These are phyloP conservation scores for Holacanthella duospinosa DNA, from an alignment of 2,888 invertebrate genomes.

Conservation along the genomic window DNA sequence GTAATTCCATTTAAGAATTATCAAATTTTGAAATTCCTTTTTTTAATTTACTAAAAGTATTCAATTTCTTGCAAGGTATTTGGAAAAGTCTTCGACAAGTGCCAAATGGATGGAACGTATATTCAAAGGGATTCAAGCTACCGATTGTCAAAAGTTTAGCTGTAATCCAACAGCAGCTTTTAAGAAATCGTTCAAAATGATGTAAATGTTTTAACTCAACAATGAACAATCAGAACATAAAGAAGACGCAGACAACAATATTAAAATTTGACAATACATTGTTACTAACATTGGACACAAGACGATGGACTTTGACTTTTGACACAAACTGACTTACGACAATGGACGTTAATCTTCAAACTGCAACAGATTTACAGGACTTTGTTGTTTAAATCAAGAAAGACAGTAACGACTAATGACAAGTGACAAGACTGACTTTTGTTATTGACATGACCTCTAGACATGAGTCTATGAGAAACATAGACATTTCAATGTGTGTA, in stretches of 20 bases:
- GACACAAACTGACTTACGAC: too few species aligned
- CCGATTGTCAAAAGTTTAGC: slow-evolving; percentile 5
- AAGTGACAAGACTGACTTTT: neutral
- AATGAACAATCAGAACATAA: too few species aligned
- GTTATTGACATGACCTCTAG: too few species aligned
- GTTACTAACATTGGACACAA: too few species aligned
- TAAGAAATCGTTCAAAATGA: neutral
- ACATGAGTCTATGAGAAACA: too few species aligned
- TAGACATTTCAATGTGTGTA: too few species aligned
- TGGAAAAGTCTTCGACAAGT: slow-evolving; percentile 5
- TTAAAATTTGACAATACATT: too few species aligned
- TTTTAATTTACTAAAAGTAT: too few species aligned
- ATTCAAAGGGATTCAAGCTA: neutral
- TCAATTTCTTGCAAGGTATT: too few species aligned
- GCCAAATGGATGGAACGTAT: slow-evolving; percentile 6
- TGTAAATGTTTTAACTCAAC: too few species aligned
- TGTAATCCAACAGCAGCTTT: neutral
- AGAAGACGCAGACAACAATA: too few species aligned
- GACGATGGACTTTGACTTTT: too few species aligned
- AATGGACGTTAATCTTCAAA: neutral
- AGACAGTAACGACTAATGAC: neutral
- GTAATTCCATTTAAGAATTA: slow-evolving; percentile 1
- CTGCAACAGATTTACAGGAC: neutral
- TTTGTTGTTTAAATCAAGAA: neutral
- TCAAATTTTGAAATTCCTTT: neutral